Base-by-base conservation (phyloP, 2,113 vertebrate species). In the Nycticryphes semicollaris region DNA sequence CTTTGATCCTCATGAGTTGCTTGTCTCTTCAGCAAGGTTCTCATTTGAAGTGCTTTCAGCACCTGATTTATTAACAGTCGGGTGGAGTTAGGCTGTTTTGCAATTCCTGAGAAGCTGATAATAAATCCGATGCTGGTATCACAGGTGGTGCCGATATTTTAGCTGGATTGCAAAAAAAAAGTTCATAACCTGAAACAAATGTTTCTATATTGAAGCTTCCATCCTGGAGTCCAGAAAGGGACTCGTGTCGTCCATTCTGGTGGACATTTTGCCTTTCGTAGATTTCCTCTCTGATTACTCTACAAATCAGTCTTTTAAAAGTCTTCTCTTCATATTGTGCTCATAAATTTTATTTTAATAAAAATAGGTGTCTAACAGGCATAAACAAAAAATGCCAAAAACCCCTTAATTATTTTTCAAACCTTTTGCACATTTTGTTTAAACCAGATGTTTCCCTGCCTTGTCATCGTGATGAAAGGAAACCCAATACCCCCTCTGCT, bases 261-360 rank as follows among this genome's bases (percentile, higher is more conserved):
- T 83, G 93, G 63, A 89, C 68, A 59, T 97, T 97, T 85, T 93
- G 85, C 93, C 86, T 93, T 88, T 94, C 84, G 87, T 37, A 93
- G 84, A 80, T 88, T 95, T 97, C 80, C 69, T 89, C 79, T 92
- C 93, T 83, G 54, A 75, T 62, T 90, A 81, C 68, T 73, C 69
- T 31, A 54, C 78, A 95, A 78, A 86, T 96, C 94, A 96, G 56
- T 78, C 92, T 90, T 91, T 95, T 68, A 87, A 92, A 95, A 68
- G 47, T 86, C 94, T 95, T 94, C 73, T 72, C 93, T 94, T 84
- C 74, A 92, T 70, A 96, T 93, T 95, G 95, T 90, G 93, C 91
- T 96, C 95, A 93, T 98, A 98, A 97, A 98, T 98, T 98, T 97
- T 94, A 97, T 96, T 98, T 98, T 97, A 97, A 98, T 98, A 97